Percentiles rank a stretch among this genome's conserved stretches.
phyloP scores from a whole-genome alignment of 23 tunicate species.

The Corella eumyota region DNA sequence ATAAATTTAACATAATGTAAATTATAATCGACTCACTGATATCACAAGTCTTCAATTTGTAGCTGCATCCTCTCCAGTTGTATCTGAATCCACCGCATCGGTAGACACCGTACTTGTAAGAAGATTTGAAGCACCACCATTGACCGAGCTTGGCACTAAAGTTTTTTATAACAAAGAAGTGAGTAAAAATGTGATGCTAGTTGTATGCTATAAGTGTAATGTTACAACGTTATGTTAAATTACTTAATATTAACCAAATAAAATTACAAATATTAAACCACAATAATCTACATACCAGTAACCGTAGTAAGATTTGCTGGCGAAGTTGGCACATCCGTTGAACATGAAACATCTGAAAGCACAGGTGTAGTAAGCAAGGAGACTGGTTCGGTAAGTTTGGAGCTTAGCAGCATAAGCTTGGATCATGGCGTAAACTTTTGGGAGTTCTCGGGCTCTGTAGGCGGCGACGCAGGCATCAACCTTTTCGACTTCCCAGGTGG shows the following conservation, averaged over 20 bases:
- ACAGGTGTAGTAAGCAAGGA: constrained; percentile 28
- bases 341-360: constrained; percentile 31
- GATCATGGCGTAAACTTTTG: constrained; percentile 4
- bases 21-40: too few species aligned
- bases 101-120: constrained; percentile 6
- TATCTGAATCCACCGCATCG: constrained; percentile 20
- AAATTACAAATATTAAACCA: background rate
- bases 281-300: constrained; percentile 12
- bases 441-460: constrained; percentile 2
- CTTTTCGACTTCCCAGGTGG: background rate
- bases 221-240: too few species aligned
- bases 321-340: constrained; percentile 18
- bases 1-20: too few species aligned
- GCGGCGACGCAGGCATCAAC: background rate
- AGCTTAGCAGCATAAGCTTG: constrained; percentile 1
- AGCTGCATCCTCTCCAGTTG: constrained; percentile 11
- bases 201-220: too few species aligned
- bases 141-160: constrained; percentile 18
- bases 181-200: too few species aligned
- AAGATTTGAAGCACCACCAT: constrained; percentile 18
- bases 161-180: too few species aligned
- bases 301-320: constrained; percentile 10
- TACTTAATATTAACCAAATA: too few species aligned
- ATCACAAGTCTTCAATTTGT: constrained; percentile 35
- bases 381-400: constrained; percentile 2